These are phyloP conservation scores for Eristalis intricaria DNA, from an alignment of 2,888 invertebrate species.

Conservation along the genomic window DNA sequence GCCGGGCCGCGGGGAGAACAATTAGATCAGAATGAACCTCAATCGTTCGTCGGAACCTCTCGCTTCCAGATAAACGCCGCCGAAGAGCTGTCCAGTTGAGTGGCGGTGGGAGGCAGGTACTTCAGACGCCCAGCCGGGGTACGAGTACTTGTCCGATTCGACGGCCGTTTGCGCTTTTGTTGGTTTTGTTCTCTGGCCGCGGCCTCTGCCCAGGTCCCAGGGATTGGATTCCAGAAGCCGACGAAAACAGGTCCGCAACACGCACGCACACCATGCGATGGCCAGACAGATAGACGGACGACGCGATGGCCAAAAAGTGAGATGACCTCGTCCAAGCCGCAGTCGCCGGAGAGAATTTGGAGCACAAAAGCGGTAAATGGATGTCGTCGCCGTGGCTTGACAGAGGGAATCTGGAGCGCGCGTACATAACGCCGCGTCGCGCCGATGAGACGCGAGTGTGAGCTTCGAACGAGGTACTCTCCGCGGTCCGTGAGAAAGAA, in stretches of 20 bases:
- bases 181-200: not conserved
- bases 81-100: too few species aligned
- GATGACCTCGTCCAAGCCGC: not conserved
- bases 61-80: not conserved
- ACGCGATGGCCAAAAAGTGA: not conserved
- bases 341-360: not conserved
- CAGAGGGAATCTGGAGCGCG: constrained; percentile 22
- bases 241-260: not conserved
- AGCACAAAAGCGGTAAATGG: not conserved
- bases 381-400: not conserved
- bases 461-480: not conserved
- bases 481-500: constrained; percentile 26
- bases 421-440: not conserved
- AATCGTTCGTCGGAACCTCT: not conserved
- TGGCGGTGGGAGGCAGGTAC: not conserved
- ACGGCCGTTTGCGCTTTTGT: not conserved
- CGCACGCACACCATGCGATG: not conserved
- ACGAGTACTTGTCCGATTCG: not conserved
- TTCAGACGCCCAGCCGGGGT: not conserved
- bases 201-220: not conserved
- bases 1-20: not conserved
- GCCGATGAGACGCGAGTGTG: constrained; percentile 4
- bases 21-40: not conserved
- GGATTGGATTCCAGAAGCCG: not conserved
- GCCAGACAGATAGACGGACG: not conserved